A percentile compares a stretch with the other conserved stretches of the same genome.
These are phyloP conservation scores for Eulimnadia texana DNA, from an alignment of 1,140 invertebrate species.

Conservation along the genomic window DNA sequence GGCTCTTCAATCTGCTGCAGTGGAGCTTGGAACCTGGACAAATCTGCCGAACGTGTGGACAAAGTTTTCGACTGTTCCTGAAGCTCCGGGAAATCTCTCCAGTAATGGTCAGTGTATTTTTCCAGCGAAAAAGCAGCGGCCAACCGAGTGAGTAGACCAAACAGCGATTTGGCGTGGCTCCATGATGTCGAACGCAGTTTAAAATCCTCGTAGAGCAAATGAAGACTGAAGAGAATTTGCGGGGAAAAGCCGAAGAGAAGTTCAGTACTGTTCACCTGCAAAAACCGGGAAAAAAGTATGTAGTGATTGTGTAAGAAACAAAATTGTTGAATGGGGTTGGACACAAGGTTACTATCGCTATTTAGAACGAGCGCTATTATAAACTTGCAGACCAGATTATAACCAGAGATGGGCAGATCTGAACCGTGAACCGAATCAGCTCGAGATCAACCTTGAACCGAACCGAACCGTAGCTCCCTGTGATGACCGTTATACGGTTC, in stretches of 20 bases:
- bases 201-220: slow-evolving; percentile 42
- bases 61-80: slow-evolving; percentile 32
- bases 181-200: slow-evolving; percentile 60
- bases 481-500: too few relatives aligned
- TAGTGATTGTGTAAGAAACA: too few relatives aligned
- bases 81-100: slow-evolving; percentile 61
- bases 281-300: slow-evolving; percentile 14
- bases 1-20: slow-evolving; percentile 28
- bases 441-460: too few relatives aligned
- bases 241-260: not conserved
- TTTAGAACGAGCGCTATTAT: too few relatives aligned
- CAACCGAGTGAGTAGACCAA: slow-evolving; percentile 57
- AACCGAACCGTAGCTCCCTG: too few relatives aligned
- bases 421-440: too few relatives aligned
- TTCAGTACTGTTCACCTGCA: not conserved
- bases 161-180: slow-evolving; percentile 50
- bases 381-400: too few relatives aligned
- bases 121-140: slow-evolving; percentile 56
- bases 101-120: slow-evolving; percentile 64
- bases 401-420: too few relatives aligned
- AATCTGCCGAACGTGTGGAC: slow-evolving; percentile 41
- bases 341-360: too few relatives aligned
- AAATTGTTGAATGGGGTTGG: too few relatives aligned
- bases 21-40: slow-evolving; percentile 36
- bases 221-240: slow-evolving; percentile 3